Percentiles rank a stretch among this genome's conserved stretches.
Evolutionary conservation across 2,797 vertebrate species (phyloP).

Genomic region (Phoeniculus purpureus): DNA sequence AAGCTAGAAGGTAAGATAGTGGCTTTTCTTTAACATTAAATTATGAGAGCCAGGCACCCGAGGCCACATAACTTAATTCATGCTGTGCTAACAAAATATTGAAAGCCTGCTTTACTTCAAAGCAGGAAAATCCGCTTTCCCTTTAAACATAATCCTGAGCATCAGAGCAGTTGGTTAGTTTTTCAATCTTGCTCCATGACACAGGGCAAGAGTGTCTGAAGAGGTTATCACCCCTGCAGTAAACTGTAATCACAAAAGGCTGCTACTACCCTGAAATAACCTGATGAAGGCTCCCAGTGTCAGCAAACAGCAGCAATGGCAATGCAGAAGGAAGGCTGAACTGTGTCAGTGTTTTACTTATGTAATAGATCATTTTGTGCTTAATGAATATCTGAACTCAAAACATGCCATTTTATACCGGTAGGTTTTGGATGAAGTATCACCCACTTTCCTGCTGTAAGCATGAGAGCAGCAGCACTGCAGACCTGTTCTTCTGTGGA

Average conservation of each 20-base stretch:
- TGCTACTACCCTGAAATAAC: neutral
- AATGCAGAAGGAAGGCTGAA: neutral
- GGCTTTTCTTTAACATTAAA: slow-evolving; percentile 30
- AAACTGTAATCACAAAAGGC: neutral
- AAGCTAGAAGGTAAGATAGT: slow-evolving; percentile 2
- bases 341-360: neutral
- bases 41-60: slow-evolving; percentile 6
- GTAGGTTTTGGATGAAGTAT: neutral
- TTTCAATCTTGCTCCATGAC: neutral
- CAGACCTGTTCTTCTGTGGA: neutral
- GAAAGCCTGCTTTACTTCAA: slow-evolving; percentile 22
- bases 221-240: neutral
- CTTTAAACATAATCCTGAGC: neutral
- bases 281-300: neutral
- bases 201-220: neutral
- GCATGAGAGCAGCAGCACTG: neutral
- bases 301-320: neutral
- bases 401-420: neutral
- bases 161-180: slow-evolving; percentile 12
- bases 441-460: neutral
- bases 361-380: neutral
- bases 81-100: slow-evolving; percentile 18
- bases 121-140: slow-evolving; percentile 16
- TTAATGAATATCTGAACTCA: neutral
- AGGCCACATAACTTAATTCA: slow-evolving; percentile 5